These are phyloP conservation scores for Acronicta aceris DNA, from an alignment of 2,888 invertebrate genomes.

Conservation along the genomic window DNA sequence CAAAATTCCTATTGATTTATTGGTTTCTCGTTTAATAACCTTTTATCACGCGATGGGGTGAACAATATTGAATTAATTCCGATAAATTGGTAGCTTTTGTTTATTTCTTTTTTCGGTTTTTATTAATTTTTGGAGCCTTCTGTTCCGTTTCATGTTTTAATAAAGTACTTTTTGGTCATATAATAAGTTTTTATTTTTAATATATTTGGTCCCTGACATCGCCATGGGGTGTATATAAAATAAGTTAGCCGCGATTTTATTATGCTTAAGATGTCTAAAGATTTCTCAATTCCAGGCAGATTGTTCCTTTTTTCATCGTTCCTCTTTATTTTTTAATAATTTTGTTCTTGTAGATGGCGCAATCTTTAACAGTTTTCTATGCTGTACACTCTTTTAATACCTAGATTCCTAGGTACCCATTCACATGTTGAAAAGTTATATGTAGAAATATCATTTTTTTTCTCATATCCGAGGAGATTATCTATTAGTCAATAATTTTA, in stretches of 20 bases:
- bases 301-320: no score
- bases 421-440: no score
- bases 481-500: no score
- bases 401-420: no score
- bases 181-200: slow-evolving; percentile 30
- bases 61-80: slow-evolving; percentile 53
- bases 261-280: neutral
- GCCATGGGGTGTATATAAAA: slow-evolving; percentile 29
- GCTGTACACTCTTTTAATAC: no score
- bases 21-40: slow-evolving; percentile 65
- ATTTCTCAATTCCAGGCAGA: neutral
- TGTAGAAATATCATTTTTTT: neutral
- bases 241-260: slow-evolving; percentile 23
- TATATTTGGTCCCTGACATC: slow-evolving; percentile 15
- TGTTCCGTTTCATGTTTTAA: slow-evolving; percentile 38
- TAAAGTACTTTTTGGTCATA: slow-evolving; percentile 11
- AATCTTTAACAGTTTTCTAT: no score
- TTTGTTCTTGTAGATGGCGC: no score
- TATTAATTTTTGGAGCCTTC: slow-evolving; percentile 37
- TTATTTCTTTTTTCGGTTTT: slow-evolving; percentile 37
- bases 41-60: slow-evolving; percentile 73
- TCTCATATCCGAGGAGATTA: no score
- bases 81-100: slow-evolving; percentile 50
- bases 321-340: no score
- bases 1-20: slow-evolving; percentile 79